These are phyloP conservation scores for Acromyrmex charruanus DNA, from an alignment of 1,140 invertebrate genomes.

Conservation along the genomic window DNA sequence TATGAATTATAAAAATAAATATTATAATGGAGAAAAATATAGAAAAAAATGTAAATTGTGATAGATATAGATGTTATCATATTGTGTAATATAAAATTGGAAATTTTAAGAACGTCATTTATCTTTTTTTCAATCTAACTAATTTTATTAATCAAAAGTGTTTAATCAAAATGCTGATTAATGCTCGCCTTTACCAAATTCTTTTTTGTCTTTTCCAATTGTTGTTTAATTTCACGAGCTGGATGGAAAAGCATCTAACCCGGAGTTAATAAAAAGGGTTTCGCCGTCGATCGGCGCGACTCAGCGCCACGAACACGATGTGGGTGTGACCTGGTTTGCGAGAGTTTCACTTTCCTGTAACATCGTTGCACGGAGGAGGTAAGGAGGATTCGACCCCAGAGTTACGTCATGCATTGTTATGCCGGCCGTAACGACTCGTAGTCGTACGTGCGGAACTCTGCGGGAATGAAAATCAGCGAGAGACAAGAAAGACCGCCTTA, in stretches of 20 bases:
- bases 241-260: slow-evolving; percentile 61
- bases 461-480: slow-evolving; percentile 83
- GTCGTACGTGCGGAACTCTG: slow-evolving; percentile 83
- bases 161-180: background rate
- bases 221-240: background rate
- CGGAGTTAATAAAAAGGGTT: slow-evolving; percentile 70
- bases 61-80: too few species aligned
- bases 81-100: background rate
- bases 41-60: background rate
- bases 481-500: slow-evolving; percentile 24
- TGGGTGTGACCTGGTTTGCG: slow-evolving; percentile 87
- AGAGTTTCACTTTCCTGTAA: slow-evolving; percentile 87
- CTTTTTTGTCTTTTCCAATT: slow-evolving; percentile 15
- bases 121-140: background rate
- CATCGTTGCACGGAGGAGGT: slow-evolving; percentile 82
- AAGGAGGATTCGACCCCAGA: slow-evolving; percentile 85
- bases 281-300: slow-evolving; percentile 80
- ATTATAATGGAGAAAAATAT: background rate
- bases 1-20: background rate
- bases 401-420: slow-evolving; percentile 87
- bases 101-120: background rate
- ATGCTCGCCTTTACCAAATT: background rate
- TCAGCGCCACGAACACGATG: slow-evolving; percentile 83
- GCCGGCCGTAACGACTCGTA: slow-evolving; percentile 83
- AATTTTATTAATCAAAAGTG: background rate